Percentiles rank a stretch among this genome's conserved stretches.
phyloP scores from a whole-genome alignment of 2,113 vertebrate genomes.

The Oreochromis spilurus region DNA sequence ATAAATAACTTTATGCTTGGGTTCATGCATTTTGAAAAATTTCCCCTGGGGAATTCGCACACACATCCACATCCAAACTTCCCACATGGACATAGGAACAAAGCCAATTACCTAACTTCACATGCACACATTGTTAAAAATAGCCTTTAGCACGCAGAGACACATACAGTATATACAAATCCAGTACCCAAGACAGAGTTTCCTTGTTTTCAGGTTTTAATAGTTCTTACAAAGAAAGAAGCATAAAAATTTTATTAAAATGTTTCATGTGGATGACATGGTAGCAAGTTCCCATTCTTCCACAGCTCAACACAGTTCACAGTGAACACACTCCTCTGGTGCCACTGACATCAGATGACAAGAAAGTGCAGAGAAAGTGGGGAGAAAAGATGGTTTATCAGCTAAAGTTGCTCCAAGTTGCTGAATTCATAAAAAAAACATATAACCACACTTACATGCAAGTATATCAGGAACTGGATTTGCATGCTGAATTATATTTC shows the following conservation, averaged over 20 bases:
- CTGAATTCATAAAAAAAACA: background rate
- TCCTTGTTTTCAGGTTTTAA: background rate
- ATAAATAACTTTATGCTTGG: constrained; percentile 1
- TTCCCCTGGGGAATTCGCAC: background rate
- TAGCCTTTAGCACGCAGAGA: background rate
- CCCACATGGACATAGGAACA: background rate
- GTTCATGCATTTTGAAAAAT: background rate
- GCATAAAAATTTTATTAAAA: background rate
- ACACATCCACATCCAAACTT: background rate
- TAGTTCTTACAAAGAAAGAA: background rate
- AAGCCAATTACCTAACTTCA: background rate
- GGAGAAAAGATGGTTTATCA: background rate
- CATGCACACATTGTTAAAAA: background rate
- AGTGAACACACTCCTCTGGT: background rate
- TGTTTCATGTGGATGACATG: background rate
- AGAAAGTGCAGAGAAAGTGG: background rate
- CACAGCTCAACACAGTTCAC: background rate
- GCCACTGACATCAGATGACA: background rate
- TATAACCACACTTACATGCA: background rate
- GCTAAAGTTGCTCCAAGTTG: background rate
- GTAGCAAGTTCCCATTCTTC: background rate
- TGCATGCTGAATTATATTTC: background rate
- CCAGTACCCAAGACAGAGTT: background rate
- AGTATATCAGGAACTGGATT: background rate
- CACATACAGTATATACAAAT: background rate